A percentile compares a stretch with the other conserved stretches of the same genome.
These are phyloP conservation scores for Vanacampus margaritifer DNA, from an alignment of 2,113 vertebrate genomes.

Conservation along the genomic window DNA sequence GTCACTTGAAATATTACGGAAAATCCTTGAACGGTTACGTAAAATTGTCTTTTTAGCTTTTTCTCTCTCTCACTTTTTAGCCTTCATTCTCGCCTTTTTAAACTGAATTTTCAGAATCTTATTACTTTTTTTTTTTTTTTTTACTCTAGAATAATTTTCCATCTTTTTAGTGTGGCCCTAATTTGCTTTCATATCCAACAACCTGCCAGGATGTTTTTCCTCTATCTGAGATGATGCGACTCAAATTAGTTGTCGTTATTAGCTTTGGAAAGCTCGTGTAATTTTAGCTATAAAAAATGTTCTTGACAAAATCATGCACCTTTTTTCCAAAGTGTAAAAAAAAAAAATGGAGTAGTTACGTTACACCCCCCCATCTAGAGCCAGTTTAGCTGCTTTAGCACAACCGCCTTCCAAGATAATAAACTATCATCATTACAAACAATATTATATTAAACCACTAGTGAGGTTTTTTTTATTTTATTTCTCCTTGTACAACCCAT, in stretches of 20 bases:
- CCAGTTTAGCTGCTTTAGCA: slow-evolving; percentile 20
- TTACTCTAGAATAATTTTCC: too few relatives aligned
- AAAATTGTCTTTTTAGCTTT: too few relatives aligned
- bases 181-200: slow-evolving; percentile 1
- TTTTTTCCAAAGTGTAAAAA: slow-evolving; percentile 35
- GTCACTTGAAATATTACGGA: too few relatives aligned
- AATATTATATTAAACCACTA: slow-evolving; percentile 62
- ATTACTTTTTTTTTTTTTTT: background rate
- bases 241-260: slow-evolving; percentile 26
- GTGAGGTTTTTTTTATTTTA: slow-evolving; percentile 40
- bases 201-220: background rate
- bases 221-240: slow-evolving; percentile 7
- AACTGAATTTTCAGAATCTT: background rate
- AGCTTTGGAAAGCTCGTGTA: slow-evolving; percentile 40
- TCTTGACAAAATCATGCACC: slow-evolving; percentile 79
- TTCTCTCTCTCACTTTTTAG: too few relatives aligned
- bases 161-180: background rate
- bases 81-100: too few relatives aligned
- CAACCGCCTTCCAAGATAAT: slow-evolving; percentile 49
- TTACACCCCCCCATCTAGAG: slow-evolving; percentile 14
- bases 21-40: too few relatives aligned
- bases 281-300: slow-evolving; percentile 73
- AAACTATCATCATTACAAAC: slow-evolving; percentile 62
- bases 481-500: slow-evolving; percentile 54
- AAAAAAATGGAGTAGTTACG: slow-evolving; percentile 68